Base-by-base conservation (phyloP, 2,888 invertebrate genomes). In the Eilema depressum region DNA sequence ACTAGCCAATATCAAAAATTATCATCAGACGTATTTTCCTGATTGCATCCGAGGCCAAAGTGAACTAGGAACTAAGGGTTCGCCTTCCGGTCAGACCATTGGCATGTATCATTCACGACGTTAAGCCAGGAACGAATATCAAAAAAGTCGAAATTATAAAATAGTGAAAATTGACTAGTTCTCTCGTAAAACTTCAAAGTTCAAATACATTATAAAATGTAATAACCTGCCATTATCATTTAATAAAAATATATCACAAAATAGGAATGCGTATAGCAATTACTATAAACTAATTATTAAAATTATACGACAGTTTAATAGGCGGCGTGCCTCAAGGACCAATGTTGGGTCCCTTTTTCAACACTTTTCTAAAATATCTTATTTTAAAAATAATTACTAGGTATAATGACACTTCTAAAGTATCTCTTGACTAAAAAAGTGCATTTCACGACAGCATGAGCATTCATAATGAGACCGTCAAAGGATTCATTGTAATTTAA, bases 361-460 rank as follows among this genome's bases (percentile, higher is more conserved):
- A 47, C 47, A 47, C 47, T 47, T 47, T 5, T 41, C 41, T 47
- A 47, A 47, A 47, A 47, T 20, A 20, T 47, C 47, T 41, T 41
- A 41, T 17, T 37, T 47, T 47, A 47, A 47, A 47, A 20, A 7
- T 47, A 47, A 14, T 41, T n/a, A 4, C 14, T 41, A 41, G 17
- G 17, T 41, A 41, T 33, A 47, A 47, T 47, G 14, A 47, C 20
- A 62, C 23, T 59, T 14, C 8, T 12, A 11, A 5, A 30, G 30
- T 28, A 61, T 28, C 28, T 30, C 30, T 30, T 61, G n/a, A 30
- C n/a, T 61, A 47, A 47, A 61, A 60, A 60, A 60, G 57, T 25
- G 17, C 20, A 60, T 60, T 28, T 17, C 17, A 28, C 2, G 28
- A 30, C 4, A 30, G 20, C 10, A 30, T 28, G 5, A 28, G 8